Evolutionary conservation across 2,113 vertebrate genomes (phyloP), one percentile per base, ranked within the genome.

Genomic region (Tinamus guttatus): DNA sequence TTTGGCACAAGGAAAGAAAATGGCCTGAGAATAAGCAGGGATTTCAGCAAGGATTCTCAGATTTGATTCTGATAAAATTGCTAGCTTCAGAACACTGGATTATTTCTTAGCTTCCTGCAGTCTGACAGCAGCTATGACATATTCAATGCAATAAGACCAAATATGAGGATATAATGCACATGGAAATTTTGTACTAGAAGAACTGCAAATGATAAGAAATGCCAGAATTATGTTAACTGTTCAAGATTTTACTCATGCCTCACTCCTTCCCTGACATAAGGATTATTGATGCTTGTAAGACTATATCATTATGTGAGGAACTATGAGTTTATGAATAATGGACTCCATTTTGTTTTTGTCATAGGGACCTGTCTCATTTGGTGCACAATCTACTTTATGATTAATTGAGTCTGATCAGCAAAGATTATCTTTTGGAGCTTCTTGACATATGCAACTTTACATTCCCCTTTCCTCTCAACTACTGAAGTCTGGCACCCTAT

Each of bases 61-160:
- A 54, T 79, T 90, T 65, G 28, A 51, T 84, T 90, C 54, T 52
- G 70, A 81, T 83, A 85, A 94, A 93, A 93, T 81, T 75, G 36
- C 36, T 64, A 10, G 9, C 21, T 90, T 93, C 73, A 78, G 68
- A 93, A 34, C 13, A 19, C 64, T 88, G 25, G 51, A 88, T 94
- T 96, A 51, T 70, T 84, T 94, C 85, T 86, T 25, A 71, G 38
- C 38, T 94, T 84, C 60, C 47, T 78, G 28, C 21, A 56, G 52
- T 47, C 62, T 91, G 54, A 47, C 59, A 87, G 49, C 36, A 87
- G 17, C 0, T 0, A 60, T 64, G 64, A 80, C 36, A 87, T 73
- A 58, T 27, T 80, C 54, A 41, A 59, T 70, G 41, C 32, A 63
- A 56, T 28, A 59, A 81, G 45, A 68, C 34, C 40, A 90, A 81